Conservation (phyloP, 2,888 invertebrate species). For the Tanaodytes sp. region DNA sequence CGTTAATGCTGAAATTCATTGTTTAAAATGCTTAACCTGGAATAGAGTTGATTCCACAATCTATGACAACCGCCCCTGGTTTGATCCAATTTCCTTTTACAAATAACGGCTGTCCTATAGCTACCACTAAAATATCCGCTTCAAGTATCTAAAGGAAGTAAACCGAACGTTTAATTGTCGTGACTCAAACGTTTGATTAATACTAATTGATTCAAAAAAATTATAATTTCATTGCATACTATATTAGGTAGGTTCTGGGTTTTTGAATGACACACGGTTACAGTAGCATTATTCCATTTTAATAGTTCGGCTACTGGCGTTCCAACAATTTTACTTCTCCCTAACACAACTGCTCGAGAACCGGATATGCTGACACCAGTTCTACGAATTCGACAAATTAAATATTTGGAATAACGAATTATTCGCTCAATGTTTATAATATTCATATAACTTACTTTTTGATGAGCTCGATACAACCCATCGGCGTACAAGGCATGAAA, state of each 20-base stretch:
- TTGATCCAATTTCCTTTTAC: slow-evolving; percentile 98
- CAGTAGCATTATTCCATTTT: slow-evolving; percentile 97
- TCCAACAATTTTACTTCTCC: slow-evolving; percentile 98
- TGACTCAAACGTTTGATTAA: background rate
- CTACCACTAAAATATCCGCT: slow-evolving; percentile 98
- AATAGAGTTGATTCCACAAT: slow-evolving; percentile 97
- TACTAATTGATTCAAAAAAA: background rate
- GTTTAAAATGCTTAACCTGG: slow-evolving; percentile 77
- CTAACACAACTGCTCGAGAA: slow-evolving; percentile 92
- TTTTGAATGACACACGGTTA: slow-evolving; percentile 96
- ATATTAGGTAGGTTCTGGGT: slow-evolving; percentile 86
- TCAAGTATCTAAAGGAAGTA: slow-evolving; percentile 75
- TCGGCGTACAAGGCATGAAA: slow-evolving; percentile 97
- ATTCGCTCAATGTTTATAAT: too few species aligned
- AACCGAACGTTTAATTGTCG: background rate
- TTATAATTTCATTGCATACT: slow-evolving; percentile 77
- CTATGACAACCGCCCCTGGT: slow-evolving; percentile 97
- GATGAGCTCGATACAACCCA: slow-evolving; percentile 94
- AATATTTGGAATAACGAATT: too few species aligned
- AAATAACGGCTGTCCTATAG: slow-evolving; percentile 90
- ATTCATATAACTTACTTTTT: slow-evolving; percentile 78
- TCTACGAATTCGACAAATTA: too few species aligned
- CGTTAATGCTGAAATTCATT: too few species aligned
- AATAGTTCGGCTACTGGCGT: slow-evolving; percentile 94
- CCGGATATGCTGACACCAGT: slow-evolving; percentile 86